phyloP scores from a whole-genome alignment of 2,888 invertebrate genomes.

The Alitta virens region DNA sequence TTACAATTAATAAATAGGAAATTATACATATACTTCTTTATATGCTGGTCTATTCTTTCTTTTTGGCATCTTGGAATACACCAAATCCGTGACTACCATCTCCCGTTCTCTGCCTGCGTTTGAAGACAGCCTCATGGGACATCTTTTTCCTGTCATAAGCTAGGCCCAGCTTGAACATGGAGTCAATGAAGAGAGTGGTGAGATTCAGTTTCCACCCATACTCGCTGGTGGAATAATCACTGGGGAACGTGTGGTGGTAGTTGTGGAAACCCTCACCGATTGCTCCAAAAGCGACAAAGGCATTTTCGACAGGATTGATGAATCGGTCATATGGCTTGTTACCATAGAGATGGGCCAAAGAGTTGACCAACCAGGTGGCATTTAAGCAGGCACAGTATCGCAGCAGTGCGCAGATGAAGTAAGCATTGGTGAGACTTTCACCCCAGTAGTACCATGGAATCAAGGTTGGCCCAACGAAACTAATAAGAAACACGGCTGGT shows the following conservation, averaged over 20 bases:
- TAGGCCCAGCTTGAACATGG: constrained; percentile 80
- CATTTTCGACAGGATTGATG: constrained; percentile 76
- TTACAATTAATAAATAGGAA: too few species aligned
- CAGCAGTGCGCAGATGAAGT: constrained; percentile 76
- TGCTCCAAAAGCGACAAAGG: constrained; percentile 69
- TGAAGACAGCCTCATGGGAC: constrained; percentile 66
- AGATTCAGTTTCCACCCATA: constrained; percentile 70
- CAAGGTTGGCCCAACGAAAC: constrained; percentile 77
- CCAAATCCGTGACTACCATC: constrained; percentile 32
- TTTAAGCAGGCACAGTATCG: constrained; percentile 83
- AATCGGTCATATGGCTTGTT: constrained; percentile 82
- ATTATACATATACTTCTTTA: too few species aligned
- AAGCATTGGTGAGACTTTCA: constrained; percentile 75
- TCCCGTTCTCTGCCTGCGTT: constrained; percentile 69
- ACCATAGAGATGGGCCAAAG: constrained; percentile 90
- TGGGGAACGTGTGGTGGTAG: constrained; percentile 89
- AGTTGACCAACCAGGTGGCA: constrained; percentile 92
- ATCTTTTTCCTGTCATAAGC: constrained; percentile 85
- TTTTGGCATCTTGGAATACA: not conserved
- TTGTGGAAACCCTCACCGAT: constrained; percentile 79
- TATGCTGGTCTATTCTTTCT: too few species aligned
- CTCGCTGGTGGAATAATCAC: constrained; percentile 90
- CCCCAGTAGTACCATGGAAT: constrained; percentile 83
- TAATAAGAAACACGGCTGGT: constrained; percentile 72
- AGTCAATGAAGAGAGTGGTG: constrained; percentile 75